Percentiles rank a stretch among this genome's conserved stretches.
phyloP scores from a whole-genome alignment of 2,113 vertebrate genomes.

The Fregetta grallaria region DNA sequence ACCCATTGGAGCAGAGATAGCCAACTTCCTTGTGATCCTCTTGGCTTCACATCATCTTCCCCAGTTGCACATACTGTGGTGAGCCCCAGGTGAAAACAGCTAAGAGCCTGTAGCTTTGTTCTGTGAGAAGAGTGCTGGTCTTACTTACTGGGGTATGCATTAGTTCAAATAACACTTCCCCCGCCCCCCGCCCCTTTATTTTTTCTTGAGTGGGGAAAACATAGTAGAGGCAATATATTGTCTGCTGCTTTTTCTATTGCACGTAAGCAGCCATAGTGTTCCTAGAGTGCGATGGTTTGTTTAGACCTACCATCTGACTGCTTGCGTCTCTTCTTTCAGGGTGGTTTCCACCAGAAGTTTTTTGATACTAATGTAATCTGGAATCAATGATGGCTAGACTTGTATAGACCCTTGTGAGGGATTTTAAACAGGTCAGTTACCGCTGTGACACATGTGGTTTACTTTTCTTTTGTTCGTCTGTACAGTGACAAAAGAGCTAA shows the following conservation, averaged over 20 bases:
- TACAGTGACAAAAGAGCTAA: not conserved
- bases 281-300: not conserved
- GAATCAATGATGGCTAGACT: not conserved
- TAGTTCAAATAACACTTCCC: not conserved
- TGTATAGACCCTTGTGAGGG: not conserved
- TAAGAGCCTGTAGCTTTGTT: not conserved
- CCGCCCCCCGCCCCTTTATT: not conserved
- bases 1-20: not conserved
- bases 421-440: not conserved
- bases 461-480: not conserved
- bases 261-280: not conserved
- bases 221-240: not conserved
- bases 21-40: not conserved
- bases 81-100: not conserved
- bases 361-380: not conserved
- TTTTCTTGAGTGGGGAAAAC: not conserved
- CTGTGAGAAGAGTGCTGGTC: not conserved
- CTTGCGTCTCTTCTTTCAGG: not conserved
- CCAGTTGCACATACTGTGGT: not conserved
- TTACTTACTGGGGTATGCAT: not conserved
- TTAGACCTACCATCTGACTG: not conserved
- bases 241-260: not conserved
- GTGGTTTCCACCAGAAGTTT: not conserved
- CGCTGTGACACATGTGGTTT: not conserved
- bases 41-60: not conserved